phyloP scores from a whole-genome alignment of 1,140 invertebrate genomes.

The Solenopsis fugax region DNA sequence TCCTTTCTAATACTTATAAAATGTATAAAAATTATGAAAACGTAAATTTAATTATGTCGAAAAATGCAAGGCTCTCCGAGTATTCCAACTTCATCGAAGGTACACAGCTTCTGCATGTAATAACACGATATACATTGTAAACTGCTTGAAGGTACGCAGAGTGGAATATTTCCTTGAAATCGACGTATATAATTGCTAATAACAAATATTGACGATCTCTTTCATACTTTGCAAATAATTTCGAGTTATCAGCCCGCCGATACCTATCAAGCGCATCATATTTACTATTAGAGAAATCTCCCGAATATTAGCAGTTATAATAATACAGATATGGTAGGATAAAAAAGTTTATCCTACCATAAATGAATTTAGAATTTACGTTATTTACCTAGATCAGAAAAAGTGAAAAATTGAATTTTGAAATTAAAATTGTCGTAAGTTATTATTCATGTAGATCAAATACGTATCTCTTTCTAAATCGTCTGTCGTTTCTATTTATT shows the following conservation, averaged over 20 bases:
- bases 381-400: neutral
- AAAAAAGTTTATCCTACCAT: neutral
- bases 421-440: neutral
- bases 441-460: neutral
- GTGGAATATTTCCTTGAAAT: constrained; percentile 41
- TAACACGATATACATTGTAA: constrained; percentile 13
- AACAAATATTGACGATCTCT: constrained; percentile 38
- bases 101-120: constrained; percentile 10
- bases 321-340: neutral
- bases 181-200: constrained; percentile 36
- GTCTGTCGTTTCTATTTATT: neutral
- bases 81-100: constrained; percentile 13
- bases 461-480: neutral
- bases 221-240: constrained; percentile 32
- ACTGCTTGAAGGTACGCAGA: constrained; percentile 35
- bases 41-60: constrained; percentile 9
- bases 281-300: neutral
- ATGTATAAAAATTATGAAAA: constrained; percentile 24
- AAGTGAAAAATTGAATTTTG: neutral
- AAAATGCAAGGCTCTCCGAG: constrained; percentile 15
- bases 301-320: neutral
- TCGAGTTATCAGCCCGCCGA: neutral
- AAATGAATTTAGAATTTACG: neutral
- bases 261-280: neutral
- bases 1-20: neutral